Evolutionary conservation across 1,140 invertebrate species (phyloP), one percentile per base, ranked within the genome.

Genomic region (Lineus longissimus): DNA sequence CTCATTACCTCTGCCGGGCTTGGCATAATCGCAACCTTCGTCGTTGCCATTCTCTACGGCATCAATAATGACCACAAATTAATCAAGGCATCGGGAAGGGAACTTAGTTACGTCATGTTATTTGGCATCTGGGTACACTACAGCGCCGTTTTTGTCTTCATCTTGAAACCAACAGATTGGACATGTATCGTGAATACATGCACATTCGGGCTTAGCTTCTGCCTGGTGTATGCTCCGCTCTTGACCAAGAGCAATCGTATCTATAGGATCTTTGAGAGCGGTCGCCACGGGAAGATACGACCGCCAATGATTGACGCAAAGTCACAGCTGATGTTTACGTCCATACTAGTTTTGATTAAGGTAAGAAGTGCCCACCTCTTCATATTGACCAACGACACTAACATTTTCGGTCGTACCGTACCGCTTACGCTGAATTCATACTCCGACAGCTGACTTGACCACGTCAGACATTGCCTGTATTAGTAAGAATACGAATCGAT

Each of bases 221-320:
- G 92, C 0, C 89, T 95, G 0, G 91, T 95, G 13, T 96, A 96
- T 80, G 91, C 91, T 0, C 92, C 94, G 2, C 82, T 97, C 0
- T 80, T 96, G 23, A 95, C 93, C 1, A 95, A 95, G 81, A 95
- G 93, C 2, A 95, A 95, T 83, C 84, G 72, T 13, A 96, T 96
- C 66, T 88, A 91, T 1, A 83, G 94, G 19, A 96, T 97, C 70
- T 96, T 97, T 81, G 90, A 91, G 67, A 90, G 91, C 2, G 90
- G 92, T 61, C 59, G 59, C 2, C 67, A 64, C 25, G 61, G 59
- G 13, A 64, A 64, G 6, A 55, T 61, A 31, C 40, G 65, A 31
- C 74, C 72, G 1, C 41, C 29, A 0, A 64, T 74, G 29, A 65
- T 73, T 31, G 66, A 63, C 17, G 57, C 70, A 0, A 30, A 40